Percentiles rank a stretch among this genome's conserved stretches.
Conservation (phyloP, 2,113 vertebrate genomes). For the Cichladusa arquata region DNA sequence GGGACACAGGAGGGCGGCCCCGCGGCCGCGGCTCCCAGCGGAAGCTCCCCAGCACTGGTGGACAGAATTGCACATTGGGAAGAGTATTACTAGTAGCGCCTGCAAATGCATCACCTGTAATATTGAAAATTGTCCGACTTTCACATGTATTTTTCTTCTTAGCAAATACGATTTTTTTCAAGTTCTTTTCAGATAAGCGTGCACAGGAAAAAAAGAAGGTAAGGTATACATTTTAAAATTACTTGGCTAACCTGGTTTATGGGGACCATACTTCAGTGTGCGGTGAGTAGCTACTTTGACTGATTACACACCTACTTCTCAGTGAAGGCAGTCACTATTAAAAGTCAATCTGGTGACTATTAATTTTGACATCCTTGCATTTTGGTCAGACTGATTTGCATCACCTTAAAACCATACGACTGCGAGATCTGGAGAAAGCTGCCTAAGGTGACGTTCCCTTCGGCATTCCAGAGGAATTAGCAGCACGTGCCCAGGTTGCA, state of each 20-base stretch:
- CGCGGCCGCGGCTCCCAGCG: accelerated
- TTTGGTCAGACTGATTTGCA: neutral
- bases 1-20: neutral
- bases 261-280: neutral
- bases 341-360: neutral
- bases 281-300: neutral
- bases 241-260: neutral
- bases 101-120: neutral
- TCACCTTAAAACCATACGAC: neutral
- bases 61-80: neutral
- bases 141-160: neutral
- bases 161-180: neutral
- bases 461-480: neutral
- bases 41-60: accelerated
- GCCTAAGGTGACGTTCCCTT: accelerated
- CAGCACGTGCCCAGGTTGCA: neutral
- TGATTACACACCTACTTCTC: accelerated
- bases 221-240: neutral
- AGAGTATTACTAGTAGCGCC: neutral
- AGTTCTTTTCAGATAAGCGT: neutral
- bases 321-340: neutral
- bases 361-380: neutral
- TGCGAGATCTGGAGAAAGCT: neutral
- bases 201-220: neutral
- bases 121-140: neutral